Base-by-base conservation (phyloP, 2,113 vertebrate genomes). In the Choloepus hoffmanni region DNA sequence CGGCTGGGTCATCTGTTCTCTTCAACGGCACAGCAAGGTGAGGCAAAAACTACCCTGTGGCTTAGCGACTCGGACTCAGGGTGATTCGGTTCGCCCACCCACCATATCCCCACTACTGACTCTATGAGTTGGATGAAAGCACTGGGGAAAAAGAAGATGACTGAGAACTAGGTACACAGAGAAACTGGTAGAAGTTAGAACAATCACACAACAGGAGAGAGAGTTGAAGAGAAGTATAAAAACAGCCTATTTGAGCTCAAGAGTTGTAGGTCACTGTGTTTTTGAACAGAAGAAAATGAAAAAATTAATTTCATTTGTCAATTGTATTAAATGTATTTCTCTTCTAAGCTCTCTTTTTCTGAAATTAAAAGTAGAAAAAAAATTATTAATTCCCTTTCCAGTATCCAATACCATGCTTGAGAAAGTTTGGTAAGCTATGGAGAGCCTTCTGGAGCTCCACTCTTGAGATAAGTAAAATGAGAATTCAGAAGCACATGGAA, bases 281-380 rank as follows among this genome's bases (percentile, higher is more conserved):
- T 90, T 58, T 79, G 60, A 96, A 89, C 24, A 45, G 53, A 93
- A 79, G 40, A 70, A 50, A 78, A 68, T 24, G 58, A 16, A 88
- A 92, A 93, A 65, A 62, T 18, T 28, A 33, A 88, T 79, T 63
- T 16, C 55, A 81, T 21, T 53, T 68, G 73, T 73, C 50, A 28
- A 53, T 24, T 50, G 3, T 23, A 63, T 76, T 60, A 58, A 73
- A 55, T 50, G 13, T 13, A 92, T 78, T 65, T 78, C 62, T 67
- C 43, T 79, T 93, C 65, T 50, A 78, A 76, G 50, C 8, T n/a
- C 5, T 28, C 79, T 72, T 65, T 95, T 92, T 87, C 90, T 74
- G 82, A 94, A 96, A 89, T 70, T 45, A 79, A 96, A 91, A 89
- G 58, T 26, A 89, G 50, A 21, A 62, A 70, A 55, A 73, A 45